Evolutionary conservation across 1,140 invertebrate genomes (phyloP), one percentile per base, ranked within the genome.

Genomic region (Sycophaga agraensis): DNA sequence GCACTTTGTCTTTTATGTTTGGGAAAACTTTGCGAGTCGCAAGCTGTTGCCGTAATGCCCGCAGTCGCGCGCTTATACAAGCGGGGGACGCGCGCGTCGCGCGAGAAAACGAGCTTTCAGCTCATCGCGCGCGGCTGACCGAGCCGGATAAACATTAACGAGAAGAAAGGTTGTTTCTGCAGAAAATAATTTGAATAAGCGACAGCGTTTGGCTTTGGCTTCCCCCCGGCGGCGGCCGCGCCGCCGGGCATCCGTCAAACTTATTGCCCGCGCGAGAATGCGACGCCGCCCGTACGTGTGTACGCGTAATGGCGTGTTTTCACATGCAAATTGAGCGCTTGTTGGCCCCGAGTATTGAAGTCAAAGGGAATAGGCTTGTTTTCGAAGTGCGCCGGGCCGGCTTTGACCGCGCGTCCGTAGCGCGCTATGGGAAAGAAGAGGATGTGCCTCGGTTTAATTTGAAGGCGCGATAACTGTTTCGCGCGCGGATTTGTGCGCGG

Each of bases 1-100:
- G 39, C 21, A 48, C 43, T 54, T 61, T 40, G 50, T 61, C 42
- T 61, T 54, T 61, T 60, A 60, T 46, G 58, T 49, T 61, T 55
- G 59, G 45, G 45, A 62, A 62, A 62, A 55, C 35, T 50, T 49
- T 7, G 37, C n/a, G 34, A 39, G n/a, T 54, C 35, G 48, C 39
- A 53, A 60, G 49, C 58, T 53, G 58, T 21, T 50, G 46, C 22
- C 22, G 45, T 48, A 35, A 57, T n/a, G n/a, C n/a, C n/a, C 9
- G 43, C 26, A 40, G 3, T 17, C 1, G n/a, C 16, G 21, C 26
- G 26, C 7, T n/a, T n/a, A n/a, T n/a, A n/a, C n/a, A 7, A 7
- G 14, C 16, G 9, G 7, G 22, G n/a, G n/a, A n/a, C 39, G 37
- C 22, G 51, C 19, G 39, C 11, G 49, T 16, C 24, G 26, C 7